Evolutionary conservation across 1,140 invertebrate genomes (phyloP).

Genomic region (Drosophila nebulosa): DNA sequence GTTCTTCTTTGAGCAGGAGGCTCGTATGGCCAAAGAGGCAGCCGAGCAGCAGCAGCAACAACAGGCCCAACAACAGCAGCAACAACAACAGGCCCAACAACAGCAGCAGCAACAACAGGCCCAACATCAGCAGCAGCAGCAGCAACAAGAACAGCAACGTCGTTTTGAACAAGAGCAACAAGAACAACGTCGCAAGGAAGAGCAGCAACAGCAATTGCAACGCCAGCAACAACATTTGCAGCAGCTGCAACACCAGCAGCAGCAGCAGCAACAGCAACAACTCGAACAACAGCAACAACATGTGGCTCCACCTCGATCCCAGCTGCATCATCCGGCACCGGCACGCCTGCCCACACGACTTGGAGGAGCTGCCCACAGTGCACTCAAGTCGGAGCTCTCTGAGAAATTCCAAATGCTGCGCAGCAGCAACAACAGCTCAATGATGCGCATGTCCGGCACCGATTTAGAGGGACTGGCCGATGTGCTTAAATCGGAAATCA

Average conservation of each 20-base stretch:
- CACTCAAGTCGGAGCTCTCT: constrained; percentile 83
- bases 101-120: constrained; percentile 82
- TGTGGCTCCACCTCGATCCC: constrained; percentile 82
- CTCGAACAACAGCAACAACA: constrained; percentile 82
- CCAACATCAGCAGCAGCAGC: constrained; percentile 82
- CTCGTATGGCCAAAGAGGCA: constrained; percentile 86
- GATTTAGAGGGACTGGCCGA: constrained; percentile 94
- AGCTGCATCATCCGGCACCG: constrained; percentile 69
- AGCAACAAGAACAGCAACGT: constrained; percentile 83
- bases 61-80: constrained; percentile 81
- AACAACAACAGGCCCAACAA: constrained; percentile 64
- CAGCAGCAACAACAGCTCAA: constrained; percentile 83
- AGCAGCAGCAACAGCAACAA: constrained; percentile 82
- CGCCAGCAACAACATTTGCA: constrained; percentile 82
- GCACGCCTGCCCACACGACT: constrained; percentile 74
- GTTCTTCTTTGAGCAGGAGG: constrained; percentile 89
- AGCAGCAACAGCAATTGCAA: constrained; percentile 83
- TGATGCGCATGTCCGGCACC: constrained; percentile 85
- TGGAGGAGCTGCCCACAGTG: constrained; percentile 81
- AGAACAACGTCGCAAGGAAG: constrained; percentile 81
- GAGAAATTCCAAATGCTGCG: constrained; percentile 86
- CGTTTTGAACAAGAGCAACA: constrained; percentile 83
- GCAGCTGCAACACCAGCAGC: constrained; percentile 79
- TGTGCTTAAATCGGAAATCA: constrained; percentile 93
- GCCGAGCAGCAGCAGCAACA: constrained; percentile 83